Evolutionary conservation across 2,113 vertebrate species (phyloP).

Genomic region (Corynorhinus townsendii): DNA sequence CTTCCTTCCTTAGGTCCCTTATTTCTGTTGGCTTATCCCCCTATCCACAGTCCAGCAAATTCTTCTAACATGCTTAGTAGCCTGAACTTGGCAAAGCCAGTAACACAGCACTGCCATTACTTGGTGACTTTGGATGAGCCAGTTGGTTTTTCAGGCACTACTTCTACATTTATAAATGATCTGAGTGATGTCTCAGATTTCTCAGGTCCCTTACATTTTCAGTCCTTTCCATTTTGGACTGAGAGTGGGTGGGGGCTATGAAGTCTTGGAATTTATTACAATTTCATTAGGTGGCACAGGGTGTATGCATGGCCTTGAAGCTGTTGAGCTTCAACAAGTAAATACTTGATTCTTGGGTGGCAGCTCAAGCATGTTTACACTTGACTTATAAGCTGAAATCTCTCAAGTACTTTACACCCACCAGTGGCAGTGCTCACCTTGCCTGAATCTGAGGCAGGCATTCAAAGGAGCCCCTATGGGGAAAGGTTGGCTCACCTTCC

Average conservation of each 20-base stretch:
- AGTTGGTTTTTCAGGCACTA: neutral
- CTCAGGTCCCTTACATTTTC: neutral
- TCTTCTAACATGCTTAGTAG: neutral
- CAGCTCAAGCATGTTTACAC: conserved; percentile 72
- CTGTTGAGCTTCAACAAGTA: conserved; percentile 73
- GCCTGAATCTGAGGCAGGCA: conserved; percentile 53
- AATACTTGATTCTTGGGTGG: conserved; percentile 72
- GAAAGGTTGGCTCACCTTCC: conserved; percentile 37
- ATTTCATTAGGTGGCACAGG: conserved; percentile 61
- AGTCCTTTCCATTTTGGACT: conserved; percentile 45
- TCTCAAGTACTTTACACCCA: conserved; percentile 59
- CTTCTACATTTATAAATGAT: neutral
- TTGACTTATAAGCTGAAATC: conserved; percentile 69
- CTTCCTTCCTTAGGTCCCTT: neutral
- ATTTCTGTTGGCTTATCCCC: neutral
- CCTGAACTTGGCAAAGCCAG: conserved; percentile 36
- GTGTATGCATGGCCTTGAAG: conserved; percentile 69
- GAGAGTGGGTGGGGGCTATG: conserved; percentile 52
- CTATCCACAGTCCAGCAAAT: neutral
- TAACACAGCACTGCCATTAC: neutral
- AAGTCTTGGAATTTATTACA: conserved; percentile 69
- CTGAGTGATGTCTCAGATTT: neutral
- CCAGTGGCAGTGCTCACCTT: conserved; percentile 48
- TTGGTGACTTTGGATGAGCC: neutral
- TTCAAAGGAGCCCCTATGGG: neutral